A percentile compares a stretch with the other conserved stretches of the same genome.
phyloP scores from a whole-genome alignment of 2,113 vertebrate species.

The Centropus unirufus region DNA sequence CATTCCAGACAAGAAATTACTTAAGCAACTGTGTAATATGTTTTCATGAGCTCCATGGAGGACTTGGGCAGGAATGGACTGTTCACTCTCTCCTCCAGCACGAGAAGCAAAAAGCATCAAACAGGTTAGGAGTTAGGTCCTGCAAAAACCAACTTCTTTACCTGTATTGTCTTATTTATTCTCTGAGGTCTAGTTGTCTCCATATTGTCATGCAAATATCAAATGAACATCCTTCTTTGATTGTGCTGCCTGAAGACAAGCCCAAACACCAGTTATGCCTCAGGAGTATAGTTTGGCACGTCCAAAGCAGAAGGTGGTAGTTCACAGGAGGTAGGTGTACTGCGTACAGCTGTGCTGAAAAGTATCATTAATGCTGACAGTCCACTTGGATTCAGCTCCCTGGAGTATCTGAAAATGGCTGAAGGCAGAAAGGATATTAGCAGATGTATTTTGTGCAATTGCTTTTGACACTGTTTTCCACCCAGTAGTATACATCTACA shows the following conservation, averaged over 20 bases:
- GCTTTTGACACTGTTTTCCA: not conserved
- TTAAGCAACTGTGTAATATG: accelerated
- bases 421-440: not conserved
- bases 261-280: no score
- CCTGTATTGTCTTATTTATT: no score
- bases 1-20: not conserved
- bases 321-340: not conserved
- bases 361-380: not conserved
- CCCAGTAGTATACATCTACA: not conserved
- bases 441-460: not conserved
- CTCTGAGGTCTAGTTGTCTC: no score
- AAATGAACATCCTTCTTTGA: no score
- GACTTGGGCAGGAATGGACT: accelerated
- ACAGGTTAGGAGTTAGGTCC: not conserved
- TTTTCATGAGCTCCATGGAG: not conserved
- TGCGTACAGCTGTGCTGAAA: not conserved
- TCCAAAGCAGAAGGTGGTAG: not conserved
- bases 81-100: not conserved
- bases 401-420: not conserved
- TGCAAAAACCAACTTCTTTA: no score
- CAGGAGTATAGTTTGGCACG: no score
- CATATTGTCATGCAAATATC: no score
- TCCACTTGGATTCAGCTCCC: not conserved
- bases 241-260: no score
- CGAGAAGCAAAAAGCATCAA: not conserved